Percentiles rank a stretch among this genome's conserved stretches.
Evolutionary conservation across 2,888 invertebrate species (phyloP).

Genomic region (Glyphotaelius pellucidus): DNA sequence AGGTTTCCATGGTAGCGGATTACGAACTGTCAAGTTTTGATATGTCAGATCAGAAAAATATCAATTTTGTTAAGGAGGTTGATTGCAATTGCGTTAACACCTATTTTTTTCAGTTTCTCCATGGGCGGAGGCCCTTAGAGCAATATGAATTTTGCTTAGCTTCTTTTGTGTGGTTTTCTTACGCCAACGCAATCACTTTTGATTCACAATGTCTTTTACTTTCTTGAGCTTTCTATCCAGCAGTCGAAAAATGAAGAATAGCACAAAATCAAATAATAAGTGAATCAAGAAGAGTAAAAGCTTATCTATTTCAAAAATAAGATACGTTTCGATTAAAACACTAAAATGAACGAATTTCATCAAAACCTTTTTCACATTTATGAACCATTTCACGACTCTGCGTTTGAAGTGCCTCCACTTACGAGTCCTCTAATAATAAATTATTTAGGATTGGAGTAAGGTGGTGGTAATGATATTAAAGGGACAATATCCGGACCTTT

Average conservation of each 20-base stretch:
- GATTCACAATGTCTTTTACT: neutral
- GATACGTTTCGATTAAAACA: neutral
- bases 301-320: neutral
- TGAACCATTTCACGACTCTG: neutral
- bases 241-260: too few relatives aligned
- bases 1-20: too few relatives aligned
- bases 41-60: too few relatives aligned
- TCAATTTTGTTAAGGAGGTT: too few relatives aligned
- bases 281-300: neutral
- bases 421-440: slow-evolving; percentile 28
- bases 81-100: too few relatives aligned
- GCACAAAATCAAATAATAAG: too few relatives aligned
- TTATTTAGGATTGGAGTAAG: slow-evolving; percentile 21
- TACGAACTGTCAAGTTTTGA: too few relatives aligned
- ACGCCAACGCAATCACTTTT: neutral
- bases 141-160: neutral
- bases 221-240: too few relatives aligned
- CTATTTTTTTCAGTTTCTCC: too few relatives aligned
- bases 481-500: slow-evolving; percentile 47
- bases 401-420: neutral
- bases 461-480: slow-evolving; percentile 41
- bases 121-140: too few relatives aligned
- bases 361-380: neutral
- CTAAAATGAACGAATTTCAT: neutral
- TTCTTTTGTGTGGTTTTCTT: neutral